A percentile compares a stretch with the other conserved stretches of the same genome.
Conservation (phyloP, 53 echinoderm and acorn worm genomes). For the Patiria pectinifera region DNA sequence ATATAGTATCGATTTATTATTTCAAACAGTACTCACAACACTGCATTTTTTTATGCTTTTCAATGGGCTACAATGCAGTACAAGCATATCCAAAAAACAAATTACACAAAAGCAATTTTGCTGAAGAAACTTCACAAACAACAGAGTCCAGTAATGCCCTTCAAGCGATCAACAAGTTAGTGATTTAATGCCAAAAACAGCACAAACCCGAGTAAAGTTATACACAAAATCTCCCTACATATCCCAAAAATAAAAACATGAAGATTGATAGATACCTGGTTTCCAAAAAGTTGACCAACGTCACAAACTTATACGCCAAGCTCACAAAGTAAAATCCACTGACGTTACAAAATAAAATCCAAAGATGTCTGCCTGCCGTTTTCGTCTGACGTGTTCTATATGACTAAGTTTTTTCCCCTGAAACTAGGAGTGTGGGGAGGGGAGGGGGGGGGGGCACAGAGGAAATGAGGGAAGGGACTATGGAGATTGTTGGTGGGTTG, state of each 20-base stretch:
- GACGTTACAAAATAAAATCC: neutral
- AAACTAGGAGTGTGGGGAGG: neutral
- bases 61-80: no score
- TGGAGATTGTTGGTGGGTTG: conserved; percentile 2
- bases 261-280: conserved; percentile 64
- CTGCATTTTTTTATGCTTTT: no score
- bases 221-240: neutral
- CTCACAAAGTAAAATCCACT: conserved; percentile 28
- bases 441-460: conserved; percentile 25
- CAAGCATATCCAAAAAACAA: no score
- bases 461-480: conserved; percentile 30
- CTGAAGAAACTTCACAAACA: no score
- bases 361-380: conserved; percentile 19
- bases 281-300: conserved; percentile 3
- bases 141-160: no score
- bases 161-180: no score
- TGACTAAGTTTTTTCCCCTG: conserved; percentile 30
- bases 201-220: no score
- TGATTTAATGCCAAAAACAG: no score
- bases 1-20: no score
- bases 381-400: conserved; percentile 36
- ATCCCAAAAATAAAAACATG: conserved; percentile 14
- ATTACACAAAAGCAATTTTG: no score
- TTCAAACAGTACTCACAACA: no score
- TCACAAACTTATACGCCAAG: neutral